Evolutionary conservation across 2,888 invertebrate species (phyloP), one percentile per base, ranked within the genome.

Genomic region (Ypsolopha sequella): DNA sequence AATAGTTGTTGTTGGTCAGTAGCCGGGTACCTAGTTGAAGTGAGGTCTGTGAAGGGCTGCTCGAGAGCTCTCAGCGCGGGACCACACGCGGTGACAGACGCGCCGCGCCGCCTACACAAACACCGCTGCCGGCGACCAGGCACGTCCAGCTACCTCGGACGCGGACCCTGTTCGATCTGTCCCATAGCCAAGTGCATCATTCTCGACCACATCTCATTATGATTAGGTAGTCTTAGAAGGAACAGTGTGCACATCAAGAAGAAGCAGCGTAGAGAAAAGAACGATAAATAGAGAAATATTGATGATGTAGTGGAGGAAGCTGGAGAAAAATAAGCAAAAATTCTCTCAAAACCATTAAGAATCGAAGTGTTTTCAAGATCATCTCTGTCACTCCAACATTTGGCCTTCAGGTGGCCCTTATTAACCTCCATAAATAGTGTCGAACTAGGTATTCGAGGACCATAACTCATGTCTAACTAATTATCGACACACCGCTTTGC

Each of bases 391-490:
- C n/a, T 36, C 41, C n/a, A 41, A 11, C 49, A 36, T n/a, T 48
- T n/a, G 33, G 36, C 49, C 41, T 33, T 49, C 49, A 49, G 70
- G 73, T 76, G 78, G 46, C 70, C 80, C 80, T 73, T 71, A 71
- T 80, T 80, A 79, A 80, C 80, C 81, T 60, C 72, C 61, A 63
- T 70, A 69, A 75, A 65, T 63, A 66, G 58, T 64, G 72, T 66
- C 68, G 64, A 64, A 62, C 63, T 66, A 24, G 24, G 24, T 24
- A 65, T 68, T 66, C 65, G 56, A 50, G 56, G 55, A 60, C 66
- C 73, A 76, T 81, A 70, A 76, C 65, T 82, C 81, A 79, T 62
- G 65, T 54, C 56, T 55, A 54, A 65, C 80, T 80, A 81, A 84
- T 84, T 80, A 76, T 73, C 71, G 70, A 63, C 68, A 65, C 41